Evolutionary conservation across 2,797 vertebrate genomes (phyloP).

Genomic region (Lagocephalus sceleratus): DNA sequence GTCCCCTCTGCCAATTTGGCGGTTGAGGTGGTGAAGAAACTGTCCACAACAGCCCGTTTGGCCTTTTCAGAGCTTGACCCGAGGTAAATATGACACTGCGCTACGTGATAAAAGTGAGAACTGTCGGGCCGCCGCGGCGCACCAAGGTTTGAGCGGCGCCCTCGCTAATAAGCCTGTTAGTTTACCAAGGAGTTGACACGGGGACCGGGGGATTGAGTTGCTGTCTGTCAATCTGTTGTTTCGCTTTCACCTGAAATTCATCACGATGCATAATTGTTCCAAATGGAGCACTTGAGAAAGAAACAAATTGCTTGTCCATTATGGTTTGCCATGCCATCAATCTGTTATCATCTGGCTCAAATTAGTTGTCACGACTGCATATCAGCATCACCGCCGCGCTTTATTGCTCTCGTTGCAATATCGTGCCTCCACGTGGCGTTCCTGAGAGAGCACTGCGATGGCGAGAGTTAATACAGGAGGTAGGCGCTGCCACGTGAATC

Average conservation of each 20-base stretch:
- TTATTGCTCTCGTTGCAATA: conserved; percentile 57
- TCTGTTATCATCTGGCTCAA: conserved; percentile 69
- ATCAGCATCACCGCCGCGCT: conserved; percentile 30
- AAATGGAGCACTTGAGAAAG: conserved; percentile 50
- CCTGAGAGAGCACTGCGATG: conserved; percentile 27
- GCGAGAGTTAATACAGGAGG: conserved; percentile 7
- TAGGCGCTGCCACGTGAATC: conserved; percentile 29
- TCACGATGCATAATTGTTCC: conserved; percentile 54
- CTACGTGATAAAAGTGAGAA: conserved; percentile 47
- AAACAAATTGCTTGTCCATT: conserved; percentile 75
- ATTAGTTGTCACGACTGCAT: conserved; percentile 70
- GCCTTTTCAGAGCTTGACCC: conserved; percentile 58
- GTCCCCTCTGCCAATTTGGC: conserved; percentile 52
- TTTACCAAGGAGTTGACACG: conserved; percentile 53
- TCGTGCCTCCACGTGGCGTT: conserved; percentile 39
- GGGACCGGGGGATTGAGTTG: conserved; percentile 53
- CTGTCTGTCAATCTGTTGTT: conserved; percentile 49
- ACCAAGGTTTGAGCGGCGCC: conserved; percentile 39
- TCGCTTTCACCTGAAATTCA: conserved; percentile 47
- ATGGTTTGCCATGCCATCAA: conserved; percentile 67
- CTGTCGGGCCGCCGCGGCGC: conserved; percentile 25
- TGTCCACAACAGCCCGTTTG: conserved; percentile 59
- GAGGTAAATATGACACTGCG: conserved; percentile 54
- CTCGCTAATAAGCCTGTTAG: conserved; percentile 39
- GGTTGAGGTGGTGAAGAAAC: conserved; percentile 59